phyloP scores from a whole-genome alignment of 2,113 vertebrate species.

The Chloropsis hardwickii region DNA sequence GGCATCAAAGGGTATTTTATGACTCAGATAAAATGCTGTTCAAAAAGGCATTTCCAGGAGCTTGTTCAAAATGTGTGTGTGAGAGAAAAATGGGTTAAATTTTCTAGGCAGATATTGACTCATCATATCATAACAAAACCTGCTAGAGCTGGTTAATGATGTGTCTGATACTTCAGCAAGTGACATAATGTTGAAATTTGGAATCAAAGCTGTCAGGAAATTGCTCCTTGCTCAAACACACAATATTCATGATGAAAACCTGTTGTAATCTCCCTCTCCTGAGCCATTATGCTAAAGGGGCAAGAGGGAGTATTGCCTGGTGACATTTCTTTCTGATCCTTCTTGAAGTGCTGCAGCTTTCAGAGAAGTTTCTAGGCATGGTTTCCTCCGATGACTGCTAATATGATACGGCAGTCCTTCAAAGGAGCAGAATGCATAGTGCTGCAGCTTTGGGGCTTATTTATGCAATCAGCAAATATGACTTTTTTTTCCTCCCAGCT shows the following conservation, averaged over 20 bases:
- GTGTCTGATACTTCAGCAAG: conserved; percentile 68
- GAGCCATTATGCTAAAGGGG: conserved; percentile 26
- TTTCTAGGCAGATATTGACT: conserved; percentile 62
- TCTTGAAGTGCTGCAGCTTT: conserved; percentile 51
- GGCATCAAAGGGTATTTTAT: not conserved
- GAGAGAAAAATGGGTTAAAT: conserved; percentile 52
- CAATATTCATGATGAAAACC: conserved; percentile 60
- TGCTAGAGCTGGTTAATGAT: conserved; percentile 64
- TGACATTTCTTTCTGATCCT: conserved; percentile 39
- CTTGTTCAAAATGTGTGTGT: not conserved
- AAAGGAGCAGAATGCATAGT: not conserved
- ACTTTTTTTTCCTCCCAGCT: not conserved
- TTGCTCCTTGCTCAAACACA: conserved; percentile 49
- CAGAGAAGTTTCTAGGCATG: conserved; percentile 35
- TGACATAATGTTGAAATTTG: conserved; percentile 69
- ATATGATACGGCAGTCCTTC: conserved; percentile 25
- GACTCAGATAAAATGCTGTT: not conserved
- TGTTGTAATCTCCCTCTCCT: conserved; percentile 51
- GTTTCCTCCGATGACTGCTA: conserved; percentile 23
- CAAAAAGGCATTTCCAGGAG: not conserved
- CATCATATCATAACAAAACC: conserved; percentile 67
- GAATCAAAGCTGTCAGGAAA: conserved; percentile 66
- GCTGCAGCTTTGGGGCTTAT: conserved; percentile 16
- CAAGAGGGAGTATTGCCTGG: not conserved
- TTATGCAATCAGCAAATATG: not conserved